Base-by-base conservation (phyloP, 2,888 invertebrate genomes). In the Brenthis daphne region DNA sequence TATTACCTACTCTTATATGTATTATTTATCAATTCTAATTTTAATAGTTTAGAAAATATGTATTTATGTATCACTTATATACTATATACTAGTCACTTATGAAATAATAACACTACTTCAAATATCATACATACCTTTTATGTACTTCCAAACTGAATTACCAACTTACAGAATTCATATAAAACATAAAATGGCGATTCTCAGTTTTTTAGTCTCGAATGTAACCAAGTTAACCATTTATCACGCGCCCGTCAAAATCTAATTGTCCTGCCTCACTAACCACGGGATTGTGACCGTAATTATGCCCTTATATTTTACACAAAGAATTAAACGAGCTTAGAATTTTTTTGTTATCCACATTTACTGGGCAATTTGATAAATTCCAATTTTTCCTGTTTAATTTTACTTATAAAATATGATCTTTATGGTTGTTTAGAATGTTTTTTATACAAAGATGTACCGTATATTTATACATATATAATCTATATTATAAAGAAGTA, bases 261-360 rank as follows among this genome's bases (percentile, higher is more conserved):
- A 92, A 92, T 92, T 92, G 92, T 92, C 91, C 90, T 86, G 87
- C 86, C 83, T 86, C 85, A 85, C 87, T 87, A 88, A 90, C 91
- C 88, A 84, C 83, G 78, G 85, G 85, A 86, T 89, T 89, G 91
- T 92, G 90, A 88, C 87, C 89, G 82, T 92, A 90, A 92, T 92
- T 91, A 92, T 82, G 83, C 85, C 89, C 88, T 87, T 88, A 88
- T 87, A 90, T 90, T 89, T 90, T 85, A 83, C 81, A 81, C 79
- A 82, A 82, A 80, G 80, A 85, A 84, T 84, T 79, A 86, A 90
- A 90, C 85, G 87, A 86, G 84, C 83, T 85, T 82, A 77, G 82
- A 73, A 75, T 76, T 86, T 88, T 89, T 89, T 90, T 85, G 81
- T 79, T 76, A 65, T 64, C 73, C 78, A 81, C 80, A 81, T 79